A percentile compares a stretch with the other conserved stretches of the same genome.
These are phyloP conservation scores for Anastrepha obliqua DNA, from an alignment of 1,140 invertebrate genomes.

Conservation along the genomic window DNA sequence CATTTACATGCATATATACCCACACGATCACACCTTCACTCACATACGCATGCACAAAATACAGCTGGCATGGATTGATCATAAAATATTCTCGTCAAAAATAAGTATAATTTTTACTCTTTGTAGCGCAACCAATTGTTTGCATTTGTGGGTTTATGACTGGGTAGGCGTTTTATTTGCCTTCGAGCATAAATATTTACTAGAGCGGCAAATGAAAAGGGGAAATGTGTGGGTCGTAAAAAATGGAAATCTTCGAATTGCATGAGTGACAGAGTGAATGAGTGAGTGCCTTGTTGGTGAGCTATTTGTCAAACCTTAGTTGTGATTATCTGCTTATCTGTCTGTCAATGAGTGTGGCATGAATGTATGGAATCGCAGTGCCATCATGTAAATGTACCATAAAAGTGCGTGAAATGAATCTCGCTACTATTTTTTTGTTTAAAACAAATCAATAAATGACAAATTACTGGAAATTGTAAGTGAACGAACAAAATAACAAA, in stretches of 20 bases:
- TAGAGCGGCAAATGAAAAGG: not conserved
- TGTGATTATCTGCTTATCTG: not conserved
- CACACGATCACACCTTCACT: not conserved
- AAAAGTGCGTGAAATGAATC: conserved; percentile 6
- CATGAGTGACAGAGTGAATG: not conserved
- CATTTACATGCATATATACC: not conserved
- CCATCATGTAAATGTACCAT: not conserved
- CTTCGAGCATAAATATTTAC: conserved; percentile 16
- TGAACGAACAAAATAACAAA: too few species aligned
- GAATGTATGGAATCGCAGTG: too few species aligned
- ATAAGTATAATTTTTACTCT: not conserved
- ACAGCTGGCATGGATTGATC: conserved; percentile 34
- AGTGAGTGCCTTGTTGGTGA: not conserved
- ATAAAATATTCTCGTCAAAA: not conserved
- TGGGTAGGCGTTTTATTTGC: not conserved
- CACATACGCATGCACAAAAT: not conserved
- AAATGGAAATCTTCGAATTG: not conserved
- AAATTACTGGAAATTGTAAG: too few species aligned
- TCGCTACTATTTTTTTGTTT: not conserved
- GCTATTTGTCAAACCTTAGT: not conserved
- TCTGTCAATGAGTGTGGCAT: not conserved
- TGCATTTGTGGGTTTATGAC: not conserved
- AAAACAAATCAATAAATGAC: too few species aligned
- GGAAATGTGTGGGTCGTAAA: not conserved
- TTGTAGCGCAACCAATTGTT: not conserved